Conservation (phyloP, 2,113 vertebrate species). For the Callospermophilus lateralis region DNA sequence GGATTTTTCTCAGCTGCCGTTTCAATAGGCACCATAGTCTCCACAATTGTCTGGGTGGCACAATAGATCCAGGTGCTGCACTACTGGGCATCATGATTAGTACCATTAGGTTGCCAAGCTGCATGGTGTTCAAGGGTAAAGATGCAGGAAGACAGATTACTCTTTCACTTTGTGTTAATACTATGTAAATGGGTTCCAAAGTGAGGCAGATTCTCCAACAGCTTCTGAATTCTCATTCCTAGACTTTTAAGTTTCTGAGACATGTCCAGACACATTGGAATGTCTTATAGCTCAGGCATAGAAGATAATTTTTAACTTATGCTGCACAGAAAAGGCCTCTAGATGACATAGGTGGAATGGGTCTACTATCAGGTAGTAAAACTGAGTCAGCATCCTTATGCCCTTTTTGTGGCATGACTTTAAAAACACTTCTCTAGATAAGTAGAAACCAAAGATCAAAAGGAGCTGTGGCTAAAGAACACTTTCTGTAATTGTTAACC, state of each 20-base stretch:
- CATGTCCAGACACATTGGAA: not conserved
- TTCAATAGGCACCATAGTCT: not conserved
- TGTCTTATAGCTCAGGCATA: not conserved
- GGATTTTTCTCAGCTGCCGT: conserved; percentile 42
- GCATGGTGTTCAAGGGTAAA: not conserved
- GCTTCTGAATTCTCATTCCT: not conserved
- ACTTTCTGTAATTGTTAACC: conserved; percentile 33
- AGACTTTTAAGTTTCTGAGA: conserved; percentile 1
- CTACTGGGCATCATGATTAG: not conserved
- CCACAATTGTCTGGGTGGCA: not conserved
- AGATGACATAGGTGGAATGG: not conserved
- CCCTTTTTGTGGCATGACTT: conserved; percentile 10
- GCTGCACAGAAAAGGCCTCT: not conserved
- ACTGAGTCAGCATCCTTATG: conserved; percentile 30
- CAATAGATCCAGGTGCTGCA: not conserved
- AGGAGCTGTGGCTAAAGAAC: not conserved
- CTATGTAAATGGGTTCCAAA: not conserved
- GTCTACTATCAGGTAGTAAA: conserved; percentile 56
- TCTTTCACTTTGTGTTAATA: not conserved
- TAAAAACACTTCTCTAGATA: conserved; percentile 44
- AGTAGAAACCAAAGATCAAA: conserved; percentile 73
- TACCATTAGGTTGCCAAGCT: not conserved
- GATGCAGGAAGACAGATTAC: not conserved
- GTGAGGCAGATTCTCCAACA: not conserved
- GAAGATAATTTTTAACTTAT: not conserved